Conservation (phyloP, 2,797 vertebrate genomes). For the Gallirallus australis region DNA sequence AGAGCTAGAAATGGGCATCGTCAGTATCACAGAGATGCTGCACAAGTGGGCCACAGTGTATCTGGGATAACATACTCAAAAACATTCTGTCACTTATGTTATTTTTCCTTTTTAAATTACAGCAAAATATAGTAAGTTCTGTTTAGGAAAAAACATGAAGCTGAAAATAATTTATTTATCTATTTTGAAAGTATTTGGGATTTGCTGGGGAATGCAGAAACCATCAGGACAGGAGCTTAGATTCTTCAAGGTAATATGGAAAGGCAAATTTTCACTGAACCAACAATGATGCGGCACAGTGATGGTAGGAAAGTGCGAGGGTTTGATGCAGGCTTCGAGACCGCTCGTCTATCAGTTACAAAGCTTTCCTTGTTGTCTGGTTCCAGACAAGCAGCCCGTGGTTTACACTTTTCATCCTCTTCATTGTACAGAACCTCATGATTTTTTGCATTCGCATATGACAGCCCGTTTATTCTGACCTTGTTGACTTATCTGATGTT, state of each 20-base stretch:
- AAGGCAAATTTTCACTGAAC: background rate
- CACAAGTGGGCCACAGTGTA: background rate
- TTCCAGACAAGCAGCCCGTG: background rate
- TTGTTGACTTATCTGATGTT: background rate
- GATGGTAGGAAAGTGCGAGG: background rate
- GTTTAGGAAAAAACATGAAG: background rate
- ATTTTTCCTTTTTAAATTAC: slow-evolving; percentile 43
- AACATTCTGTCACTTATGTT: slow-evolving; percentile 23
- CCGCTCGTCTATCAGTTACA: background rate
- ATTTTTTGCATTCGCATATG: background rate
- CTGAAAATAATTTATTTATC: background rate
- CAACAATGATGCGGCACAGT: background rate
- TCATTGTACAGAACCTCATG: background rate
- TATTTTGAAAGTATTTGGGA: slow-evolving; percentile 17
- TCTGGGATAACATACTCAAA: background rate
- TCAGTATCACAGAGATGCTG: background rate
- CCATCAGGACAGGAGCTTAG: background rate
- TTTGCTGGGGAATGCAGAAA: slow-evolving; percentile 1
- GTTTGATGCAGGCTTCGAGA: slow-evolving; percentile 7
- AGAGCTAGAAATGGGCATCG: background rate
- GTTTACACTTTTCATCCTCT: background rate
- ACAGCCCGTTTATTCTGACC: background rate
- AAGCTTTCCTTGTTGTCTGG: background rate
- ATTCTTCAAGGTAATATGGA: background rate
- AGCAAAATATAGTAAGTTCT: background rate